These are phyloP conservation scores for Drosophila asahinai DNA, from an alignment of 1,140 invertebrate species.

Conservation along the genomic window DNA sequence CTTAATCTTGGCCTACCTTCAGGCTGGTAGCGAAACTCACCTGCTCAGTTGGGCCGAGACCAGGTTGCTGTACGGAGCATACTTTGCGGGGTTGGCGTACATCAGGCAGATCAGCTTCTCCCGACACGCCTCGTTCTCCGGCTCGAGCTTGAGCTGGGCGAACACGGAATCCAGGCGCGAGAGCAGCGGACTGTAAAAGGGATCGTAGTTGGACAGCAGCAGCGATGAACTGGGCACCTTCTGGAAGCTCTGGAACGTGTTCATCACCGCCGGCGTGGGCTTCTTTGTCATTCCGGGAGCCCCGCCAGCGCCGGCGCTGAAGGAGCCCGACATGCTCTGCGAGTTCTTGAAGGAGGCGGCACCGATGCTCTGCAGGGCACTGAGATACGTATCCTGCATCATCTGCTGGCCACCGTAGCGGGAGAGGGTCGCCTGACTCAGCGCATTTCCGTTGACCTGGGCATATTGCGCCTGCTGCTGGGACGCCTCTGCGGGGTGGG, in stretches of 20 bases:
- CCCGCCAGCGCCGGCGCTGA: constrained; percentile 37
- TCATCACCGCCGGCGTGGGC: constrained; percentile 75
- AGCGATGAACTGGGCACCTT: constrained; percentile 93
- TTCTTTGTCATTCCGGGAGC: constrained; percentile 68
- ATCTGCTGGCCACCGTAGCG: constrained; percentile 69
- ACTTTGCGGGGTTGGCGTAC: constrained; percentile 94
- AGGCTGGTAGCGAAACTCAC: constrained; percentile 85
- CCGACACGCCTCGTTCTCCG: constrained; percentile 89
- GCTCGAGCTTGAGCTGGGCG: constrained; percentile 88
- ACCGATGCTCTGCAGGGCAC: constrained; percentile 75
- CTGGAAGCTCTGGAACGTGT: constrained; percentile 90
- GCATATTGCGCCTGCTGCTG: constrained; percentile 75
- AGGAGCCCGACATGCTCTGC: constrained; percentile 69
- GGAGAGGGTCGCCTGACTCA: constrained; percentile 63
- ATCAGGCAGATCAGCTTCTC: constrained; percentile 93
- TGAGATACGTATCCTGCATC: constrained; percentile 80
- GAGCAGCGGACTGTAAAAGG: constrained; percentile 93
- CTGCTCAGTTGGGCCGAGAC: constrained; percentile 93
- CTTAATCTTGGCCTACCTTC: constrained; percentile 43
- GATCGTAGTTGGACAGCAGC: constrained; percentile 93
- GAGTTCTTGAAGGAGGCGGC: constrained; percentile 81
- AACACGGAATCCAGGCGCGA: constrained; percentile 93
- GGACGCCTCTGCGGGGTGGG: constrained; percentile 63
- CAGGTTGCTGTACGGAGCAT: constrained; percentile 94
- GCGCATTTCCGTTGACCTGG: constrained; percentile 63